Evolutionary conservation across 2,888 invertebrate species (phyloP), one percentile per base, ranked within the genome.

Genomic region (Acronicta alni): DNA sequence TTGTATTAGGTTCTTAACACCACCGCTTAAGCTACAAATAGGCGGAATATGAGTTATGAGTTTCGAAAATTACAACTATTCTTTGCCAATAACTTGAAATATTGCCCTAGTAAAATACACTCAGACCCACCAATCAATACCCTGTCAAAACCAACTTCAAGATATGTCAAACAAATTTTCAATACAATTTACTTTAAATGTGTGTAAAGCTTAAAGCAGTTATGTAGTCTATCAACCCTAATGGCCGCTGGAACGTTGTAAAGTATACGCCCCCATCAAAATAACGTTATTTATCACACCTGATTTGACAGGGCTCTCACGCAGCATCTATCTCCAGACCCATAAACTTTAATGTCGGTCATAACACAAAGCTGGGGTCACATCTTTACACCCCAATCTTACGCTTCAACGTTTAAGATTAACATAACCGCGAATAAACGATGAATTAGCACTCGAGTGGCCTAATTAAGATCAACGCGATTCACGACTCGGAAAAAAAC

Each of bases 401-500:
- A 79, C 55, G 67, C 65, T 70, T 72, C 76, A 64, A 47, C 62
- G 52, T 56, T 74, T 65, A 72, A 70, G 63, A 78, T 81, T 78
- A 73, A 70, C 77, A 74, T 74, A 75, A 79, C 73, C 49, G 67
- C 52, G 75, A 69, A 69, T 73, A 75, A 81, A 70, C 75, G 75
- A 79, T 77, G 76, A 80, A 76, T 80, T 79, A 76, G 76, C 77
- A 67, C 65, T 57, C 53, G 20, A 57, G 45, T 44, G 44, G 49
- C 51, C 68, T 74, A 81, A 84, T 81, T 84, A 79, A 79, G 78
- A 77, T 71, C 52, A 54, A 66, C 42, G 55, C 46, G 69, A 65
- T 61, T 55, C 63, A 46, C 52, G 37, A 46, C 45, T 52, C 45
- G 18, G 54, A 55, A 46, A 72, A 67, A 65, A 54, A 60, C 12